phyloP scores from a whole-genome alignment of 1,140 invertebrate genomes.

The Psilanteris sp. region DNA sequence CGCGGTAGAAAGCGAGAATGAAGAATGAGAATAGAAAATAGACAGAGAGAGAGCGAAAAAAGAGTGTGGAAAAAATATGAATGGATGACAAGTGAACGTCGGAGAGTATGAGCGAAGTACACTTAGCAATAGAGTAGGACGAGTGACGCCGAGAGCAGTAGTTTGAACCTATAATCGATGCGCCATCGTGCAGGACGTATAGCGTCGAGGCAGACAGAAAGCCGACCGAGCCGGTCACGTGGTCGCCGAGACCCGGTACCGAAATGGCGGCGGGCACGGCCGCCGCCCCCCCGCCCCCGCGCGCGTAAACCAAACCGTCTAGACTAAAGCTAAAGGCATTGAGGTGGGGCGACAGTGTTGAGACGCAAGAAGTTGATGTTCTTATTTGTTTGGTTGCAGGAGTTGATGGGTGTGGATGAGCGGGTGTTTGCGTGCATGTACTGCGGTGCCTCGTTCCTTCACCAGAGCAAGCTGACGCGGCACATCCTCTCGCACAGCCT shows the following conservation, averaged over 20 bases:
- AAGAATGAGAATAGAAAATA: constrained; percentile 17
- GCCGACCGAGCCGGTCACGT: too few relatives aligned
- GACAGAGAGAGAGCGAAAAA: too few relatives aligned
- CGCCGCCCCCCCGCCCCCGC: too few relatives aligned
- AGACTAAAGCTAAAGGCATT: too few relatives aligned
- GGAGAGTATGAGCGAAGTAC: constrained; percentile 35
- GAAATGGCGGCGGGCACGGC: too few relatives aligned
- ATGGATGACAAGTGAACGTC: constrained; percentile 28
- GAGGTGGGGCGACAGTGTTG: too few relatives aligned
- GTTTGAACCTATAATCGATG: constrained; percentile 42
- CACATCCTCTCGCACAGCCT: constrained; percentile 92
- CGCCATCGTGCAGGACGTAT: constrained; percentile 52
- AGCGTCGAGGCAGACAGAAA: constrained; percentile 34
- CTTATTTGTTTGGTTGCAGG: too few relatives aligned
- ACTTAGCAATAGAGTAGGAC: constrained; percentile 47
- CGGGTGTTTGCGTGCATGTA: constrained; percentile 90
- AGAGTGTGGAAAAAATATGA: background rate
- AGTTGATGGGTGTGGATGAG: constrained; percentile 87
- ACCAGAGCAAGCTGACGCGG: constrained; percentile 92
- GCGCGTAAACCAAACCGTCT: too few relatives aligned
- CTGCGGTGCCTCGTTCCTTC: constrained; percentile 91
- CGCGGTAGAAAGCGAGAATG: constrained; percentile 39
- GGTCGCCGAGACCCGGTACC: too few relatives aligned
- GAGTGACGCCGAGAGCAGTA: constrained; percentile 24
- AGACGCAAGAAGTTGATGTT: too few relatives aligned